Conservation (phyloP, 2,797 vertebrate species). For the Hoplostethus mediterraneus region DNA sequence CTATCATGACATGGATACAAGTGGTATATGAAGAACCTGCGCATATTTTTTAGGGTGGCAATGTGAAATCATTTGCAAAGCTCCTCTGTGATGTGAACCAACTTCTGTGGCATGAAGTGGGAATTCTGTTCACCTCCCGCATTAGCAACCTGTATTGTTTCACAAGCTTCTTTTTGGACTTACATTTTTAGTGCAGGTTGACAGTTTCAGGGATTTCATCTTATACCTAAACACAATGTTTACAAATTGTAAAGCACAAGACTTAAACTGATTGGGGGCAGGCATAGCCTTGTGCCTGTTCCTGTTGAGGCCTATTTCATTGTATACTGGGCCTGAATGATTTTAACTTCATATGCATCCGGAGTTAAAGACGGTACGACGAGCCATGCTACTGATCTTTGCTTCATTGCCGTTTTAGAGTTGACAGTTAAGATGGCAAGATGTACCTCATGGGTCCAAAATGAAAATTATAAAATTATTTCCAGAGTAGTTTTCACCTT, state of each 20-base stretch:
- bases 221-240: neutral
- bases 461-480: neutral
- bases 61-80: constrained; percentile 39
- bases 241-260: neutral
- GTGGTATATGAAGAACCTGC: constrained; percentile 26
- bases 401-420: constrained; percentile 13
- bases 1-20: constrained; percentile 25
- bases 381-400: constrained; percentile 12
- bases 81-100: constrained; percentile 23
- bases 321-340: neutral
- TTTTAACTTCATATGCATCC: neutral
- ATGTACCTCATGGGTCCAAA: neutral
- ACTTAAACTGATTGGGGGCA: constrained; percentile 53
- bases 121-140: constrained; percentile 40
- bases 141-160: constrained; percentile 28
- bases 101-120: constrained; percentile 22
- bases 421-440: neutral
- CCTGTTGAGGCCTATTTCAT: neutral
- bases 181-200: constrained; percentile 80
- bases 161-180: constrained; percentile 24
- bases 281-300: constrained; percentile 33
- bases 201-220: constrained; percentile 39
- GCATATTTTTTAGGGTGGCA: constrained; percentile 36
- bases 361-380: neutral
- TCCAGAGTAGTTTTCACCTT: neutral